A percentile compares a stretch with the other conserved stretches of the same genome.
Evolutionary conservation across 2,113 vertebrate species (phyloP).

Genomic region (Nannospalax galili): DNA sequence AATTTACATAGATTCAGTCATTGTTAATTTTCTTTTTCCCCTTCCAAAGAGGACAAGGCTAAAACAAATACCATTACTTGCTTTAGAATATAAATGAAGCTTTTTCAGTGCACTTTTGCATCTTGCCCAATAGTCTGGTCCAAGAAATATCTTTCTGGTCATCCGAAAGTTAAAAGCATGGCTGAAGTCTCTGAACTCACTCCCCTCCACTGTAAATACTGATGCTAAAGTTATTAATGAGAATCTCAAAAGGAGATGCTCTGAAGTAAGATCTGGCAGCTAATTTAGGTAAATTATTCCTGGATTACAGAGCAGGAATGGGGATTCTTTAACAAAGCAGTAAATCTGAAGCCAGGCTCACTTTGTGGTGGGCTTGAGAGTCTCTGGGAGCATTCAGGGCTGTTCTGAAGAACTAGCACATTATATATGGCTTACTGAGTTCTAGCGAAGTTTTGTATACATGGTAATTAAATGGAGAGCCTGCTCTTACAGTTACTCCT

Average conservation of each 20-base stretch:
- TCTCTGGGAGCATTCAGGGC: background rate
- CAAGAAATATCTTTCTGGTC: background rate
- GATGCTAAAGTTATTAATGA: background rate
- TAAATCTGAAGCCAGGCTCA: background rate
- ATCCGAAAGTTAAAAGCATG: background rate
- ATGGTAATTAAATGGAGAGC: background rate
- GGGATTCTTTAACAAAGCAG: background rate
- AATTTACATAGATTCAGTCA: background rate
- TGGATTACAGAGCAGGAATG: background rate
- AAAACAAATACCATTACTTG: background rate
- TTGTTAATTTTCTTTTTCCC: background rate
- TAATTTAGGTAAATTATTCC: background rate
- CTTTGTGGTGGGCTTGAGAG: background rate
- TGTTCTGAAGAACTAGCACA: background rate
- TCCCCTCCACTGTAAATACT: background rate
- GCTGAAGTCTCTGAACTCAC: background rate
- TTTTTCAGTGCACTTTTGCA: background rate
- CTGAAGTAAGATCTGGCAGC: background rate
- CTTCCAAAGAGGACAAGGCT: background rate
- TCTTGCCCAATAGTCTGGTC: background rate
- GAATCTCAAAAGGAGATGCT: background rate
- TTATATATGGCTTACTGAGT: too few species aligned
- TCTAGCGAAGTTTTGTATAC: background rate
- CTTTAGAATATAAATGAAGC: slow-evolving; percentile 19
- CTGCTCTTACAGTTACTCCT: background rate